These are phyloP conservation scores for Mesoligia furuncula DNA, from an alignment of 2,888 invertebrate genomes.

Conservation along the genomic window DNA sequence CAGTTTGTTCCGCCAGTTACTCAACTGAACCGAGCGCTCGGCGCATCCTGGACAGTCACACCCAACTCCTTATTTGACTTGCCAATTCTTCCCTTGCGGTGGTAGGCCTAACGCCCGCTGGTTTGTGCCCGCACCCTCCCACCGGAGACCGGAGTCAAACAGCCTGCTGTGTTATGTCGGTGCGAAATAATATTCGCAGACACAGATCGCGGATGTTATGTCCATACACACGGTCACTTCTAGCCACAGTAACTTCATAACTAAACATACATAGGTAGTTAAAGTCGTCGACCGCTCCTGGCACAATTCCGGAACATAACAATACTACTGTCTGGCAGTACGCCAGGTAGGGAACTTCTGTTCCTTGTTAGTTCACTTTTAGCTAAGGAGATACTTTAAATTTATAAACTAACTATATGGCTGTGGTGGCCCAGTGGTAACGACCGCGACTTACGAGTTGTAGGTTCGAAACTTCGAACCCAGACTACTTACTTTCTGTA, in stretches of 20 bases:
- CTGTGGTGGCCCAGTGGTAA: neutral
- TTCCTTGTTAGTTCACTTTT: conserved; percentile 49
- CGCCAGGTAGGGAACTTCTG: conserved; percentile 52
- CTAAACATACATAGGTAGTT: conserved; percentile 27
- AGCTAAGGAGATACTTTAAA: conserved; percentile 16
- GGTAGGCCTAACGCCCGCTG: too few species aligned
- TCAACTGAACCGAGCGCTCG: too few species aligned
- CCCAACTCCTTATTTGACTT: too few species aligned
- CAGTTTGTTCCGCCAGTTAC: too few species aligned
- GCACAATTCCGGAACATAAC: conserved; percentile 60
- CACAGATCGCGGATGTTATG: neutral
- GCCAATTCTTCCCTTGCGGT: too few species aligned
- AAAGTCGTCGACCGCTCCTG: conserved; percentile 64
- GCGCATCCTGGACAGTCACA: too few species aligned
- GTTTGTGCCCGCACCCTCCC: too few species aligned
- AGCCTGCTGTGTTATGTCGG: too few species aligned
- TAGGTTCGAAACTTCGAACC: too few species aligned
- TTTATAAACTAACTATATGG: conserved; percentile 4
- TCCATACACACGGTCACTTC: neutral
- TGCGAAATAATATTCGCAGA: too few species aligned
- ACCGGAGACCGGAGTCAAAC: too few species aligned
- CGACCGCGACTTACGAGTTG: neutral
- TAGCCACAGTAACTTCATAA: conserved; percentile 21
- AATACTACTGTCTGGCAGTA: conserved; percentile 61
- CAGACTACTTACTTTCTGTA: too few species aligned